Percentiles rank a stretch among this genome's conserved stretches.
Conservation (phyloP, 1,140 invertebrate genomes). For the Ruditapes philippinarum region DNA sequence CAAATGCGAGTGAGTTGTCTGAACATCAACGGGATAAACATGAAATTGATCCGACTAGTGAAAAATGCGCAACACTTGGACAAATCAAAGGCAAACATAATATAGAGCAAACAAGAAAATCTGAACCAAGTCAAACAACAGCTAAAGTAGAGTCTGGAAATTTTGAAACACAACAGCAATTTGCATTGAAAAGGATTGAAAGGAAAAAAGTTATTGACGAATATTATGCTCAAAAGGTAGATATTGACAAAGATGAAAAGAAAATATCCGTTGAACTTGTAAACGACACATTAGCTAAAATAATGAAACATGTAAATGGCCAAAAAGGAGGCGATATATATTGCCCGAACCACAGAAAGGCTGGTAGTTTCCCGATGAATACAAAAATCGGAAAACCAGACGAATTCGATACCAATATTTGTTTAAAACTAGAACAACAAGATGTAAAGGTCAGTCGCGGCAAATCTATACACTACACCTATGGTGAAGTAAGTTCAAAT, state of each 20-base stretch:
- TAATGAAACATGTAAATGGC: not conserved
- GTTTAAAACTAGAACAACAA: not conserved
- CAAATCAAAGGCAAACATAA: too few species aligned
- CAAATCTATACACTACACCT: not conserved
- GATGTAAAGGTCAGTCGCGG: not conserved
- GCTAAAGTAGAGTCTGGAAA: not conserved
- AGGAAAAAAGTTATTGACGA: not conserved
- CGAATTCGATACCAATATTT: not conserved
- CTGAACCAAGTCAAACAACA: not conserved
- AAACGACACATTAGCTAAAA: not conserved
- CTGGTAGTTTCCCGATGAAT: not conserved
- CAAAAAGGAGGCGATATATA: not conserved
- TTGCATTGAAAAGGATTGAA: not conserved
- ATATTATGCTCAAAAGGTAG: not conserved
- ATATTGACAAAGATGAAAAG: not conserved
- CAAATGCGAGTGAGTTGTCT: too few species aligned
- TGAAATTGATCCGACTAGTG: too few species aligned
- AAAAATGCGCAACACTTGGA: too few species aligned
- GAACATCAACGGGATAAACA: too few species aligned
- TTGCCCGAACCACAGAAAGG: not conserved
- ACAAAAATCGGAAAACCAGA: not conserved
- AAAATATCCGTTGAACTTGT: not conserved
- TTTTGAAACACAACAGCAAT: not conserved
- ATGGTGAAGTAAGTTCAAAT: not conserved
- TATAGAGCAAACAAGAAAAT: not conserved